Evolutionary conservation across 1,140 invertebrate species (phyloP).

Genomic region (Sycophila sp.): DNA sequence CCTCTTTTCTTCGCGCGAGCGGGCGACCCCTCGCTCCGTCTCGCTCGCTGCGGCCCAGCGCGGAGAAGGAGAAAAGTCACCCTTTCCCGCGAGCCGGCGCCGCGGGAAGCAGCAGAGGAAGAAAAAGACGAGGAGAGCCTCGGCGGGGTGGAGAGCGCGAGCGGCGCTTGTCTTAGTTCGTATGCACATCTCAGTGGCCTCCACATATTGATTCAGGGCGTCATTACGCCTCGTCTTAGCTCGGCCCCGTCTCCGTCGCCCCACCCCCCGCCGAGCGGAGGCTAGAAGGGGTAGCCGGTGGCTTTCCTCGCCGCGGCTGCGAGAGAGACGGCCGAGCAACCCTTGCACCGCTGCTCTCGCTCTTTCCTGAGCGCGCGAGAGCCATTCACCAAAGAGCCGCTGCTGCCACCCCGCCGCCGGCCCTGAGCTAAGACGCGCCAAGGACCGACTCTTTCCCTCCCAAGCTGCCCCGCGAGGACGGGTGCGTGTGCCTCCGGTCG

Average conservation of each 20-base stretch:
- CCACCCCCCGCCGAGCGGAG: not conserved
- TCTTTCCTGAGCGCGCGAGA: too few relatives aligned
- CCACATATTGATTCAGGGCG: conserved; percentile 64
- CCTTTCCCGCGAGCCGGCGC: conserved; percentile 8
- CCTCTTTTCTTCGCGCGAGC: conserved; percentile 42
- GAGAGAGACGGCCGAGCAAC: too few relatives aligned
- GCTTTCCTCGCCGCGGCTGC: not conserved
- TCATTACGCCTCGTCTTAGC: conserved; percentile 63
- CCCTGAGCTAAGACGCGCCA: not conserved
- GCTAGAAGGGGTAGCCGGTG: too few relatives aligned
- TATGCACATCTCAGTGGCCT: conserved; percentile 62
- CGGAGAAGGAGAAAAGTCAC: not conserved
- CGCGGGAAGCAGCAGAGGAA: too few relatives aligned
- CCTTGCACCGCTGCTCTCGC: not conserved
- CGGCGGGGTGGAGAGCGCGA: conserved; percentile 26
- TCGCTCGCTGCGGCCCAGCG: conserved; percentile 4
- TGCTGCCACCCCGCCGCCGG: not conserved
- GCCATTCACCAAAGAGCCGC: not conserved
- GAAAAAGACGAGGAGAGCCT: conserved; percentile 21
- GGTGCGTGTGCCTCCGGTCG: too few relatives aligned
- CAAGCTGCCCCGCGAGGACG: too few relatives aligned
- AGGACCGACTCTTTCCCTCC: too few relatives aligned
- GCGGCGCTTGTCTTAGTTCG: conserved; percentile 60
- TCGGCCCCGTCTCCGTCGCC: conserved; percentile 56
- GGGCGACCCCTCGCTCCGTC: conserved; percentile 30